Evolutionary conservation across 2,888 invertebrate species (phyloP), one percentile per base, ranked within the genome.

Genomic region (Metellina segmentata): DNA sequence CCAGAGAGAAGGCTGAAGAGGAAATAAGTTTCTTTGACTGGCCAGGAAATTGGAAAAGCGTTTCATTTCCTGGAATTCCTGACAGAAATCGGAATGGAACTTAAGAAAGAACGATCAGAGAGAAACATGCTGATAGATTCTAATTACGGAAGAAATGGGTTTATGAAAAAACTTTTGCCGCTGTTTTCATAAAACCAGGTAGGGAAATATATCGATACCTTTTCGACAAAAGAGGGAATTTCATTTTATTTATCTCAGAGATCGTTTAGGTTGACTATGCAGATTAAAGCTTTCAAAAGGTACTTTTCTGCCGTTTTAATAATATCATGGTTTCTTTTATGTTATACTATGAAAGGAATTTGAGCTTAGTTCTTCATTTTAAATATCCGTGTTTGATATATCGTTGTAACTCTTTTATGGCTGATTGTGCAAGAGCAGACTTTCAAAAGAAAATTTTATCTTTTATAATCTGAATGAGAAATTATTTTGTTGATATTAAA

Each of bases 21-120:
- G 61, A 61, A 61, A 61, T 61, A 61, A 61, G 61, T 61, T 61
- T 61, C 61, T 61, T 61, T 61, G 61, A 61, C 61, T 61, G 61
- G 16, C 13, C 61, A 61, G 61, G 61, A 61, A 61, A 61, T 61
- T 61, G 61, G 61, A 61, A 61, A 61, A 61, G 61, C 61, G 61
- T 11, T 61, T 61, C 61, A 61, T 61, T 61, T 61, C 61, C 61
- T 61, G 11, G 16, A 16, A 61, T 61, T 61, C 61, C 61, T 61
- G 61, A 61, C 61, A 61, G 61, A 61, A 61, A 61, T 61, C 61
- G 61, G 13, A 16, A 61, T 34, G 61, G 16, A 61, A 61, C 61
- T 34, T 34, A 34, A 34, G 34, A 34, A 34, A 34, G 16, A 16
- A 61, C 61, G 61, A 61, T 61, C 34, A 34, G 34, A 34, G 34